Evolutionary conservation across 2,888 invertebrate species (phyloP), one percentile per base, ranked within the genome.

Genomic region (Agonopterix heracliana): DNA sequence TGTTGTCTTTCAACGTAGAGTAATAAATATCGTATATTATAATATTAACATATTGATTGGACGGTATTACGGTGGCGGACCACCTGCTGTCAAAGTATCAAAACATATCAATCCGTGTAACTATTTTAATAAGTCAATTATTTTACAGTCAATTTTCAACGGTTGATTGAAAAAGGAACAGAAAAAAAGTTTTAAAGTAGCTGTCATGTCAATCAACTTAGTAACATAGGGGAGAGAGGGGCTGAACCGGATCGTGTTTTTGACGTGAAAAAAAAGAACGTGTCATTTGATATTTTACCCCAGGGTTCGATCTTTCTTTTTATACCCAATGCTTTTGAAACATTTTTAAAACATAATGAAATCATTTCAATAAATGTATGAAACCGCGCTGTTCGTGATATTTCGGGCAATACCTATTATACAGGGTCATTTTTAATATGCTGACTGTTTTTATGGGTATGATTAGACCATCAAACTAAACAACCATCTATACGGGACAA

Each of bases 41-140:
- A 57, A 53, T 55, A 70, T 74, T 72, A 69, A 34, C 73, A 72
- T 74, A 71, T 74, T 74, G 67, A 73, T 72, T 70, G 61, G 61
- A 54, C 51, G 41, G 50, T 35, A 49, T 48, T 52, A 43, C 54
- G 47, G 47, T 53, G 50, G 54, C 51, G 34, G 47, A 48, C 47
- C 53, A 12, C 60, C 62, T 53, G 58, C 57, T 54, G 61, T 41
- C 46, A 17, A 9, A 41, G 50, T 42, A 52, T 61, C 58, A 57
- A 51, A 60, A 63, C 61, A 61, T 49, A 66, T 63, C 60, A 60
- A 59, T 66, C 56, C 45, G 40, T 14, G 38, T 38, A 38, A 38
- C 10, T n/a, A n/a, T 38, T 38, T 9, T 38, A 38, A 38, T 38
- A n/a, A 26, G 26, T 26, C 5, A 7, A 26, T 26, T 26, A 26